A percentile compares a stretch with the other conserved stretches of the same genome.
Conservation (phyloP, 2,113 vertebrate genomes). For the Carollia perspicillata region DNA sequence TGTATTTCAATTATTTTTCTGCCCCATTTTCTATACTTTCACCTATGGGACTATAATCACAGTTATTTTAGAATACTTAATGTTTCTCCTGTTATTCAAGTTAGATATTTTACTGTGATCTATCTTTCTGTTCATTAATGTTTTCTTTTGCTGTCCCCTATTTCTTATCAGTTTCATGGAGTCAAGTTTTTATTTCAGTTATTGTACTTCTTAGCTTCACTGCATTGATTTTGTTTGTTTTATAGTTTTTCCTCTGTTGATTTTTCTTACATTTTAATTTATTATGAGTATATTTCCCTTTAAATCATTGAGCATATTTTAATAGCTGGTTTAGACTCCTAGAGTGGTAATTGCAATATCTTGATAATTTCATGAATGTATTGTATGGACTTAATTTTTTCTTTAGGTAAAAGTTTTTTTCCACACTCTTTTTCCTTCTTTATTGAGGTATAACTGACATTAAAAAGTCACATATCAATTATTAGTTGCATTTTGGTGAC, state of each 20-base stretch:
- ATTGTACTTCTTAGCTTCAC: background rate
- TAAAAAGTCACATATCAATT: background rate
- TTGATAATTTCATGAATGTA: background rate
- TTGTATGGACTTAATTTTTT: background rate
- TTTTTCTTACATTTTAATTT: background rate
- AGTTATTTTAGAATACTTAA: background rate
- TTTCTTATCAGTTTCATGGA: background rate
- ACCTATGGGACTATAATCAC: background rate
- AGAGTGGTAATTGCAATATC: background rate
- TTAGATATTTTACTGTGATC: background rate
- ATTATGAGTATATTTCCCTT: background rate
- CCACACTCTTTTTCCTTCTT: background rate
- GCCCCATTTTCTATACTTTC: background rate
- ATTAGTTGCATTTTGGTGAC: background rate
- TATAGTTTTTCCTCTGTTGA: background rate
- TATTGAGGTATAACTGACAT: background rate
- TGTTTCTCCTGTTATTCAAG: background rate
- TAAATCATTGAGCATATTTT: background rate
- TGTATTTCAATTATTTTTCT: background rate
- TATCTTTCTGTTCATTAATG: background rate
- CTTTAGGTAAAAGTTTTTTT: background rate
- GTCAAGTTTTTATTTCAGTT: background rate
- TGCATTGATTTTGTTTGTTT: background rate
- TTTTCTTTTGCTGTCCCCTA: background rate
- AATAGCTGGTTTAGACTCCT: background rate